These are phyloP conservation scores for Sebastes schlegelii DNA, from an alignment of 2,113 vertebrate species.

Conservation along the genomic window DNA sequence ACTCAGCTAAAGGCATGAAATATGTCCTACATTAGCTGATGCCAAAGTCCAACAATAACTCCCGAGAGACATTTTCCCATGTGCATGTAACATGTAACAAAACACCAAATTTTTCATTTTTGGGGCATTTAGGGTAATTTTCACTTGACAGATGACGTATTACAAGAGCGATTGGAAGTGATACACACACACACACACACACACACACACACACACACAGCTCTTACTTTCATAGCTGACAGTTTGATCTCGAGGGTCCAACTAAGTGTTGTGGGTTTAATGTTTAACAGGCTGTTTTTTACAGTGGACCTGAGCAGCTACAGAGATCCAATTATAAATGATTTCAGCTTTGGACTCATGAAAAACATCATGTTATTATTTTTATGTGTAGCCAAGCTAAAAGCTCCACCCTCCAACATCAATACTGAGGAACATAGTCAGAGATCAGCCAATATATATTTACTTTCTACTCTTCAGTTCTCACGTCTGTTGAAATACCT, in stretches of 20 bases:
- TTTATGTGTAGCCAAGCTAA: constrained; percentile 15
- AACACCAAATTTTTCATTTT: constrained; percentile 37
- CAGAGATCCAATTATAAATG: constrained; percentile 14
- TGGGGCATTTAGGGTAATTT: constrained; percentile 22
- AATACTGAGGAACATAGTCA: background rate
- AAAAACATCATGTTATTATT: constrained; percentile 11
- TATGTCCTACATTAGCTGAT: background rate
- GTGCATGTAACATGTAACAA: background rate
- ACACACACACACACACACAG: background rate
- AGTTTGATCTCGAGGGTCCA: constrained; percentile 21
- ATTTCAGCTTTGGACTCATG: constrained; percentile 11
- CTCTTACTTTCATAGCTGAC: background rate
- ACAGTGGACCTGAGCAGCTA: constrained; percentile 18
- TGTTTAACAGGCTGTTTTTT: constrained; percentile 41
- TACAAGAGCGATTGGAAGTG: constrained; percentile 15
- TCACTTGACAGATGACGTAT: constrained; percentile 29
- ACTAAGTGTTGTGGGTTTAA: constrained; percentile 29
- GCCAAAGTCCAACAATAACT: background rate
- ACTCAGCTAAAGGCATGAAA: background rate
- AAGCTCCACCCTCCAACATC: background rate
- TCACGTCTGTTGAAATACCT: background rate
- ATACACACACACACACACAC: constrained; percentile 2
- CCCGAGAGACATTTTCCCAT: constrained; percentile 19
- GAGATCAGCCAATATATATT: background rate
- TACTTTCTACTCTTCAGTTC: background rate